phyloP scores from a whole-genome alignment of 2,797 vertebrate species.

The Hemitrygon akajei region DNA sequence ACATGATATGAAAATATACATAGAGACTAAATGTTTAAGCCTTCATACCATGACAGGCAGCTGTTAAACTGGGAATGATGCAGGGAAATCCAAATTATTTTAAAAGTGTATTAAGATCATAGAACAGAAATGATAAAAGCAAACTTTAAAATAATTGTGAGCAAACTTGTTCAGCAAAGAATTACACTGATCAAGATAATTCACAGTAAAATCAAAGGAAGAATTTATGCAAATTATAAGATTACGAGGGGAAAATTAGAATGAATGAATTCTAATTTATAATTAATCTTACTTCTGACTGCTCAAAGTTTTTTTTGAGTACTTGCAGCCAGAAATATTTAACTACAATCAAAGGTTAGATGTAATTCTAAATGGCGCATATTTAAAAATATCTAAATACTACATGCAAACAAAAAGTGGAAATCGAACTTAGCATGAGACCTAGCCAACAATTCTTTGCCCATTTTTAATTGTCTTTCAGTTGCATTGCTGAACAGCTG shows the following conservation, averaged over 20 bases:
- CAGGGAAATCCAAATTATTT: neutral
- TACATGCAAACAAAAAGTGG: no score
- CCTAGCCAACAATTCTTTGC: no score
- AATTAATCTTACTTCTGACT: neutral
- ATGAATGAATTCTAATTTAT: neutral
- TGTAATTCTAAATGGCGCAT: no score
- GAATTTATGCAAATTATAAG: neutral
- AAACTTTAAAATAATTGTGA: neutral
- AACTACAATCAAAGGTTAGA: no score
- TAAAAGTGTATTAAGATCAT: neutral
- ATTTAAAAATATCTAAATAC: no score
- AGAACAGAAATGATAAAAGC: neutral
- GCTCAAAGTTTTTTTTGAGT: no score
- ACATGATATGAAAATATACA: neutral
- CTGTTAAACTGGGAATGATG: neutral
- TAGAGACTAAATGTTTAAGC: neutral
- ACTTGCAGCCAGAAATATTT: no score
- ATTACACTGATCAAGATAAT: neutral
- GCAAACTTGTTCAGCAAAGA: neutral
- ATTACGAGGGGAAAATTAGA: neutral
- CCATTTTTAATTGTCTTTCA: no score
- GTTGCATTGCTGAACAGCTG: no score
- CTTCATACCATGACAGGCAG: neutral
- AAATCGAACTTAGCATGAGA: no score
- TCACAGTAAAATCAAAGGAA: neutral